phyloP scores from a whole-genome alignment of 2,888 invertebrate species.

The Augochlorella aurata region DNA sequence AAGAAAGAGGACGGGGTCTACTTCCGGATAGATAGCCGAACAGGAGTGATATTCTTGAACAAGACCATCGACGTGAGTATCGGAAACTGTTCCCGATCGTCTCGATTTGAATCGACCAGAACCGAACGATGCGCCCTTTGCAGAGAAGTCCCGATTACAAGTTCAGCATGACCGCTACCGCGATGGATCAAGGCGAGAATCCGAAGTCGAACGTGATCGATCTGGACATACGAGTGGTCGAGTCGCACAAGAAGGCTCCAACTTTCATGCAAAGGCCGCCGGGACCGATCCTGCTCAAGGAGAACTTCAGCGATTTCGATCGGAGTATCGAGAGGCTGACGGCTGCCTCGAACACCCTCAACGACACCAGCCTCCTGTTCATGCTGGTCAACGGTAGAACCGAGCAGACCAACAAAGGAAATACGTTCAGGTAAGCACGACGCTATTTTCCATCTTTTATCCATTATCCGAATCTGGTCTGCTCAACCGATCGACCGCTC shows the following conservation, averaged over 20 bases:
- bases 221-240: constrained; percentile 92
- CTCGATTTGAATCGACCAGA: neutral
- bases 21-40: constrained; percentile 91
- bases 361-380: constrained; percentile 88
- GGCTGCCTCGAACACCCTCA: constrained; percentile 90
- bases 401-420: constrained; percentile 92
- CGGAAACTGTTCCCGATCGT: neutral
- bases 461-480: no score
- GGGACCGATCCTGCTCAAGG: constrained; percentile 87
- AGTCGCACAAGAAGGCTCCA: constrained; percentile 93
- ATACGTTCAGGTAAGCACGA: constrained; percentile 83
- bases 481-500: neutral
- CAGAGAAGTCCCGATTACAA: constrained; percentile 86
- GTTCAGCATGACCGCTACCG: constrained; percentile 88
- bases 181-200: constrained; percentile 89
- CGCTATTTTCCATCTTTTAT: neutral
- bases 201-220: constrained; percentile 88
- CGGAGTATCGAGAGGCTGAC: constrained; percentile 87
- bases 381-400: constrained; percentile 92
- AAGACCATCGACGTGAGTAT: constrained; percentile 86
- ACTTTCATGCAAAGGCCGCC: constrained; percentile 86
- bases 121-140: neutral
- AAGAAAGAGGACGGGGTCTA: constrained; percentile 84
- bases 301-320: constrained; percentile 89
- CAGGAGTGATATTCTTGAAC: constrained; percentile 91